These are phyloP conservation scores for Ibidorhyncha struthersii DNA, from an alignment of 2,113 vertebrate genomes.

Conservation along the genomic window DNA sequence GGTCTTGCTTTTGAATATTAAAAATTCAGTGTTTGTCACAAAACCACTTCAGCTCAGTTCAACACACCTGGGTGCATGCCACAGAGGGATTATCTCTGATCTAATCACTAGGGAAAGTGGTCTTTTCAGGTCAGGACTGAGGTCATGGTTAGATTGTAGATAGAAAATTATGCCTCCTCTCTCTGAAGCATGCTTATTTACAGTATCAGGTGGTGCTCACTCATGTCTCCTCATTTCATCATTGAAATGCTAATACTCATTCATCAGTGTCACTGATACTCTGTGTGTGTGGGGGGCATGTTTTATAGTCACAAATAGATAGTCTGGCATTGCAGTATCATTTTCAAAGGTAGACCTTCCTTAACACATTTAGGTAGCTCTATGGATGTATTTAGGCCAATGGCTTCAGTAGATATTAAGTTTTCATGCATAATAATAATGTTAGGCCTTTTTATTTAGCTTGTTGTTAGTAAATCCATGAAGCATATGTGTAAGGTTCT, in stretches of 20 bases:
- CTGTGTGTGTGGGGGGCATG: not conserved
- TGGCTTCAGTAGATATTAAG: not conserved
- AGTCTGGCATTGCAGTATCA: not conserved
- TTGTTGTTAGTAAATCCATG: not conserved
- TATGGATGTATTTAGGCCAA: not conserved
- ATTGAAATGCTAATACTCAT: constrained; percentile 59
- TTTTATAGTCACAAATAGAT: not conserved
- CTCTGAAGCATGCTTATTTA: constrained; percentile 42
- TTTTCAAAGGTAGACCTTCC: not conserved
- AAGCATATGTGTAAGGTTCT: not conserved
- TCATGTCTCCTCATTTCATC: constrained; percentile 44
- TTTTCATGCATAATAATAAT: not conserved
- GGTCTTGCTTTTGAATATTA: constrained; percentile 25
- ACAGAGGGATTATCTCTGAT: constrained; percentile 48
- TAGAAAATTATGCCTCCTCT: constrained; percentile 38
- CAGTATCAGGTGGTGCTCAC: constrained; percentile 52
- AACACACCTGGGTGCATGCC: constrained; percentile 54
- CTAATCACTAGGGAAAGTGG: constrained; percentile 60
- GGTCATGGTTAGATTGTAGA: constrained; percentile 35
- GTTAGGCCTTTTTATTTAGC: not conserved
- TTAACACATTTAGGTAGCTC: not conserved
- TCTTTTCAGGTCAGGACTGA: constrained; percentile 49
- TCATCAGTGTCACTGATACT: constrained; percentile 52
- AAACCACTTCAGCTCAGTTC: constrained; percentile 40
- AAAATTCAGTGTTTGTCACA: constrained; percentile 17